Base-by-base conservation (phyloP, 2,113 vertebrate genomes). In the Sciurus niger region DNA sequence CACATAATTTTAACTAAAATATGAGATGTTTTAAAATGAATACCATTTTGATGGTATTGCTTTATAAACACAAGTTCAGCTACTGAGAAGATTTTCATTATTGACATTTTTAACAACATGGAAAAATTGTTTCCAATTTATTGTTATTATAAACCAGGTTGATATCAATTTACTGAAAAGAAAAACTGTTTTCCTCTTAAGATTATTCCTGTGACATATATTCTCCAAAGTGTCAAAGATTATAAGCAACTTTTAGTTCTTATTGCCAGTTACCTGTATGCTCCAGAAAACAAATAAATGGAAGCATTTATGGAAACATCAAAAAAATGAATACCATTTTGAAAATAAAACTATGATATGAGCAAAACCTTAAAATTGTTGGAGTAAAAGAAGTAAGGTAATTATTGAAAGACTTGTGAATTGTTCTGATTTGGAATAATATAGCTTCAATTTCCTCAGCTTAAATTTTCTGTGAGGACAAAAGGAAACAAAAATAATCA, bases 181-280 rank as follows among this genome's bases (percentile, higher is more conserved):
- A 40, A 32, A 9, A n/a, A 46, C 3, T 11, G 1, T 70, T 95
- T 96, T 72, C 82, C 16, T 95, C 68, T 92, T 85, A 51, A n/a
- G 34, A 65, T 96, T 46, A 95, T 80, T 94, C 90, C 53, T 37
- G 28, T 78, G 80, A 89, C 25, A 9, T 73, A 7, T 72, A 53
- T 87, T 84, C 34, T 22, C 30, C 18, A 37, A 70, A 80, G 30
- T 79, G 24, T 95, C 82, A 89, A 85, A 84, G n/a, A 76, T 22
- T 53, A 90, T 40, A 85, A 91, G 43, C 43, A 85, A 46, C 63
- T 77, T 86, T 90, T 84, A 91, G 10, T 80, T 89, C 73, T 95
- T 65, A 83, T 72, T 94, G 11, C 37, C 77, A 24, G 14, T 91
- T 84, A 80, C 40, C 11, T 86, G 8, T 53, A 91, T 60, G n/a